Percentiles rank a stretch among this genome's conserved stretches.
These are phyloP conservation scores for Sylvilagus bachmani DNA, from an alignment of 2,113 vertebrate species.

Conservation along the genomic window DNA sequence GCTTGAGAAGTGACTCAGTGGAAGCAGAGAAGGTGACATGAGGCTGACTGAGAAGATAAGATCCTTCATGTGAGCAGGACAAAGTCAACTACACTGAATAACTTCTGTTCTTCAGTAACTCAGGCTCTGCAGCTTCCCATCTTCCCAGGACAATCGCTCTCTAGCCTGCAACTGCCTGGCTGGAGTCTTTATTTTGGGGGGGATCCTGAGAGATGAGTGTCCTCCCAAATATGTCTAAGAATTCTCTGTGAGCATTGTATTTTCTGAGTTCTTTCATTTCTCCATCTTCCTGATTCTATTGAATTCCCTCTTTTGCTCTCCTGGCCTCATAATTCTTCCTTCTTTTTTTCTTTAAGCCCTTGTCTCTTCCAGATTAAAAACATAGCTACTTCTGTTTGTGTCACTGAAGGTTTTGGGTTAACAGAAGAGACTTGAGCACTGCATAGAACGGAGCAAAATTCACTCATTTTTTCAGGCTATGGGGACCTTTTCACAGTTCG, in stretches of 20 bases:
- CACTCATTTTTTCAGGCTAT: neutral
- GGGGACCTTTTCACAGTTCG: neutral
- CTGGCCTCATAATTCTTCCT: neutral
- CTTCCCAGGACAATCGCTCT: neutral
- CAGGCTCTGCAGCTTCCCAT: neutral
- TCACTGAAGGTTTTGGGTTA: neutral
- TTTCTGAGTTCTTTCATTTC: slow-evolving; percentile 2
- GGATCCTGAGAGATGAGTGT: rapidly evolving
- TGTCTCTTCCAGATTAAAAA: neutral
- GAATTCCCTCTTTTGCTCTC: neutral
- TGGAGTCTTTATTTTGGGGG: too few species aligned
- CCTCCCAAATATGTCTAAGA: neutral
- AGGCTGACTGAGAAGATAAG: neutral
- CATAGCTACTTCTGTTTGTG: neutral
- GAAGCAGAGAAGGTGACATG: rapidly evolving
- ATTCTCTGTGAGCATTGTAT: neutral
- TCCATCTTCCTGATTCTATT: neutral
- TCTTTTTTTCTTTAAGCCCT: neutral
- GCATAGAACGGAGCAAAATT: neutral
- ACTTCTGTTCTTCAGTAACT: neutral
- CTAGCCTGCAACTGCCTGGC: neutral
- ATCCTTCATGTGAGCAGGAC: neutral
- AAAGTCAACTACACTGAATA: rapidly evolving
- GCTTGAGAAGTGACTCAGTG: neutral
- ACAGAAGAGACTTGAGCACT: neutral